Evolutionary conservation across 2,113 vertebrate genomes (phyloP).

Genomic region (Lota lota): DNA sequence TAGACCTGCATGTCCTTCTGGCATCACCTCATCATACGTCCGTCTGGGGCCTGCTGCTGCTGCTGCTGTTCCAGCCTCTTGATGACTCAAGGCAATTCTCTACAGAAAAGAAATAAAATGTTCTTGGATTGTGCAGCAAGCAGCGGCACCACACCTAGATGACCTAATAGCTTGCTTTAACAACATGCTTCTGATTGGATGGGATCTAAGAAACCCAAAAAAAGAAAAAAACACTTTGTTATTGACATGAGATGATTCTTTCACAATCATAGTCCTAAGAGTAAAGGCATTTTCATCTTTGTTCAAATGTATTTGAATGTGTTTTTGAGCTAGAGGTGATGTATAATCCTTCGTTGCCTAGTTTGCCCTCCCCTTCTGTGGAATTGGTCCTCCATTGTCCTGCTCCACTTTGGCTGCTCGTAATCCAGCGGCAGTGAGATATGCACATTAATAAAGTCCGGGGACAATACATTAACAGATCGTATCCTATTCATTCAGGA

Average conservation of each 20-base stretch:
- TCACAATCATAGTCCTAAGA: background rate
- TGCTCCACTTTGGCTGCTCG: too few species aligned
- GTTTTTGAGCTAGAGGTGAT: too few species aligned
- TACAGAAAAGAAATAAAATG: background rate
- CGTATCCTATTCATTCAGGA: too few species aligned
- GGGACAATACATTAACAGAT: too few species aligned
- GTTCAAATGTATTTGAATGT: too few species aligned
- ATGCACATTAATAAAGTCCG: too few species aligned
- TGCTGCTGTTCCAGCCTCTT: background rate
- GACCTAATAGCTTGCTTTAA: conserved; percentile 41
- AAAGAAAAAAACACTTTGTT: background rate
- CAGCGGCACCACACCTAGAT: conserved; percentile 52
- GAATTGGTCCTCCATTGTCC: too few species aligned
- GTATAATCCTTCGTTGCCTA: too few species aligned
- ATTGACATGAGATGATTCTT: conserved; percentile 4
- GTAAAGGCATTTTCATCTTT: too few species aligned
- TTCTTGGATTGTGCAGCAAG: conserved; percentile 15
- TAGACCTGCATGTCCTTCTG: conserved; percentile 21
- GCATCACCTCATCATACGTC: conserved; percentile 28
- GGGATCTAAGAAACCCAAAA: background rate
- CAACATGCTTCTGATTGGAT: conserved; percentile 10
- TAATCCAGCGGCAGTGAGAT: too few species aligned
- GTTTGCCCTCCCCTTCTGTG: too few species aligned
- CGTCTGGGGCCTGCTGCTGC: conserved; percentile 16
- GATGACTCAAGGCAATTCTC: conserved; percentile 21